A percentile compares a stretch with the other conserved stretches of the same genome.
phyloP scores from a whole-genome alignment of 2,797 vertebrate genomes.

The Crypturellus tataupa region DNA sequence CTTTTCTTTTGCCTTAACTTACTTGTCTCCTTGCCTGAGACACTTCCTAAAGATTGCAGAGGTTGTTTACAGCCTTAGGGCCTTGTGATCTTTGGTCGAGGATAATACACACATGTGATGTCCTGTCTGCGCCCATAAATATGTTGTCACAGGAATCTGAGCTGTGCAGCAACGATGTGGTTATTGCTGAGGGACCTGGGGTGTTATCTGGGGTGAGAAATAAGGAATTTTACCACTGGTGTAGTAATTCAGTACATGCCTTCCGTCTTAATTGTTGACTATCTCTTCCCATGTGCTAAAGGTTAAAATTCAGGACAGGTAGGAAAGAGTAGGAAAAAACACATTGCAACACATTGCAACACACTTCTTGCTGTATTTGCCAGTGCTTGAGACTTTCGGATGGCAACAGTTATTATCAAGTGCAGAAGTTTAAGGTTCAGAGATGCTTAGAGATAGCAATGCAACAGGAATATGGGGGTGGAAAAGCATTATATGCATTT shows the following conservation, averaged over 20 bases:
- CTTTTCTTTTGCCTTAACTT: neutral
- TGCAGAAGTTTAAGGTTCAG: neutral
- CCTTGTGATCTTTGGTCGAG: constrained; percentile 27
- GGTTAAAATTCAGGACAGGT: neutral
- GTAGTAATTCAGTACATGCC: neutral
- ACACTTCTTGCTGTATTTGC: neutral
- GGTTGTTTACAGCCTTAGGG: neutral
- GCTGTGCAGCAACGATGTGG: rapidly evolving
- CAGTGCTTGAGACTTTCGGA: neutral
- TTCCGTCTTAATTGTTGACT: neutral
- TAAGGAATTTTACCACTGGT: neutral
- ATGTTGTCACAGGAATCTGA: neutral
- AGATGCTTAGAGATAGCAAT: neutral
- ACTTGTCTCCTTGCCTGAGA: neutral
- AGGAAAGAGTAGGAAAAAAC: neutral
- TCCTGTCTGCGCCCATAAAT: neutral
- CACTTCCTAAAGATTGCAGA: neutral
- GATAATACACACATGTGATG: neutral
- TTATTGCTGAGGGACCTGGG: neutral
- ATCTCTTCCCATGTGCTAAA: neutral
- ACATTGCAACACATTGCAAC: neutral
- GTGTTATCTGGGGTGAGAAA: neutral
- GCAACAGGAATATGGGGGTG: neutral
- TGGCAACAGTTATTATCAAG: neutral
- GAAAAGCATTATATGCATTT: neutral